Conservation (phyloP, 2,888 invertebrate genomes). For the Pilophorus perplexus region DNA sequence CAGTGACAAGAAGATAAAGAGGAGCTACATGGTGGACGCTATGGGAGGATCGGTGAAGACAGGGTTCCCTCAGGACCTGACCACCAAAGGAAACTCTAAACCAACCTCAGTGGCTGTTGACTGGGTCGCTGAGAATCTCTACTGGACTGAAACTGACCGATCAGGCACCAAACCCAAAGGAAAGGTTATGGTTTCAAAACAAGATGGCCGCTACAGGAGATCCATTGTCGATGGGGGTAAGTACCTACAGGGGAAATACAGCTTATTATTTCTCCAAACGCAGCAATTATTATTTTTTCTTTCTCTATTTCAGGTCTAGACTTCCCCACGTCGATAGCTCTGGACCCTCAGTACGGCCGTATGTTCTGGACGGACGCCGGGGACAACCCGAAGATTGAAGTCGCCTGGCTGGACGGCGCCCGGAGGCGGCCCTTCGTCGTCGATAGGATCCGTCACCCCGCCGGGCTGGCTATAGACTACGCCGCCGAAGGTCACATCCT, state of each 20-base stretch:
- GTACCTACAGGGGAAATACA: too few species aligned
- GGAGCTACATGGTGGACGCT: constrained; percentile 85
- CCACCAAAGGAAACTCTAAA: constrained; percentile 76
- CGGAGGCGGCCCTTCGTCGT: constrained; percentile 78
- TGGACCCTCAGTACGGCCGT: constrained; percentile 80
- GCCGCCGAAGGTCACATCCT: constrained; percentile 77
- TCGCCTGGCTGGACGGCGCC: constrained; percentile 95
- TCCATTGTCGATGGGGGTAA: constrained; percentile 65
- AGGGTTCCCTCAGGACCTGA: constrained; percentile 82
- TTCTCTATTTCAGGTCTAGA: constrained; percentile 61
- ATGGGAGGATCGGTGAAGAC: constrained; percentile 72
- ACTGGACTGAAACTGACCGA: constrained; percentile 78
- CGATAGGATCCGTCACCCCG: constrained; percentile 79
- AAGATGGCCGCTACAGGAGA: constrained; percentile 84
- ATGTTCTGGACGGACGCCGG: constrained; percentile 96
- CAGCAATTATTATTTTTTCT: background rate
- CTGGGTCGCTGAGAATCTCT: constrained; percentile 89
- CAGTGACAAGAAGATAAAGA: constrained; percentile 82
- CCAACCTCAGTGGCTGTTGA: constrained; percentile 90
- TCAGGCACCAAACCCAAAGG: constrained; percentile 73
- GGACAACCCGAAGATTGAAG: constrained; percentile 86
- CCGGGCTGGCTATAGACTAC: constrained; percentile 86
- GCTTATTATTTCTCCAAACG: background rate
- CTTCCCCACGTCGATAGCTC: constrained; percentile 81
- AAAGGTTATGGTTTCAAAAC: constrained; percentile 80